These are phyloP conservation scores for Aphelinus certus DNA, from an alignment of 1,140 invertebrate species.

Conservation along the genomic window DNA sequence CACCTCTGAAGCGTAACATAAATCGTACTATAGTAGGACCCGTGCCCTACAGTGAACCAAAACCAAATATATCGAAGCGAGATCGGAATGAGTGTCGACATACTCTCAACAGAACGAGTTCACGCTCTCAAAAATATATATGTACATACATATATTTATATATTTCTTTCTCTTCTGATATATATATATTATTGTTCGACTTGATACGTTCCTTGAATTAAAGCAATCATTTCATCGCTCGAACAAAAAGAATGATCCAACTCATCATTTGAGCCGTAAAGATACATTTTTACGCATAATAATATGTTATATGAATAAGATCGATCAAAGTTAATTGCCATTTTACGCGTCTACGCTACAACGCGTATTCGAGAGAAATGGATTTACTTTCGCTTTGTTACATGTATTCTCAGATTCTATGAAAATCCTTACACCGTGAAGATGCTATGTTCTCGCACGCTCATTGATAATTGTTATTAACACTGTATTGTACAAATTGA, in stretches of 20 bases:
- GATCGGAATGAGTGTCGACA: slow-evolving; percentile 4
- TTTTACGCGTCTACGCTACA: slow-evolving; percentile 24
- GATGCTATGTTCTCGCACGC: background rate
- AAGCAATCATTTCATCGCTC: slow-evolving; percentile 16
- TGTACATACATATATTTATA: slow-evolving; percentile 43
- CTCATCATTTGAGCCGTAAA: slow-evolving; percentile 10
- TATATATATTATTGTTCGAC: slow-evolving; percentile 48
- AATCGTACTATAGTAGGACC: slow-evolving; percentile 25
- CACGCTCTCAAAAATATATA: slow-evolving; percentile 51
- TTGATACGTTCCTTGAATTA: slow-evolving; percentile 28
- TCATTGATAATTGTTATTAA: background rate
- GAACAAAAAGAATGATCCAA: background rate
- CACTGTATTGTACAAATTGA: too few species aligned
- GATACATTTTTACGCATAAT: slow-evolving; percentile 4
- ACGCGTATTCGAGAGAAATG: slow-evolving; percentile 9
- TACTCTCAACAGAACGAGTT: slow-evolving; percentile 47
- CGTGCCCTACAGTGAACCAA: slow-evolving; percentile 10
- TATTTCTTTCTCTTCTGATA: slow-evolving; percentile 43
- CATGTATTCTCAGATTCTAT: background rate
- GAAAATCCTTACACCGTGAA: background rate
- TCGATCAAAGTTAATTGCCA: slow-evolving; percentile 5
- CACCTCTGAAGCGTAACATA: background rate
- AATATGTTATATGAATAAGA: slow-evolving; percentile 28
- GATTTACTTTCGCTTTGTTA: background rate
- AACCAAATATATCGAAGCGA: background rate